Evolutionary conservation across 2,888 invertebrate genomes (phyloP).

Genomic region (Chromoteleia sp.): DNA sequence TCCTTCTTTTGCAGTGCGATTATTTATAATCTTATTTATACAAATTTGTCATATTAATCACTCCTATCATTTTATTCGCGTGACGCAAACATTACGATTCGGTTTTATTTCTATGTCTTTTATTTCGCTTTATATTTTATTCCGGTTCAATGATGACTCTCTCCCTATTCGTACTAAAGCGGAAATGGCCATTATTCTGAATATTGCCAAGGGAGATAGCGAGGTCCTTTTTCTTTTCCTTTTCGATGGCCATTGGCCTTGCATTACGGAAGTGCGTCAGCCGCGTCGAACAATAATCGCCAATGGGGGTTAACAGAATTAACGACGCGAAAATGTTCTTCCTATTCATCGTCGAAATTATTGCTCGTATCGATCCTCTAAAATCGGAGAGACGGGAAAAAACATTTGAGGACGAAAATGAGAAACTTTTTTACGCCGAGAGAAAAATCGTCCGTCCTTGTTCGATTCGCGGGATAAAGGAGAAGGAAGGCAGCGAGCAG

Average conservation of each 20-base stretch:
- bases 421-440: neutral
- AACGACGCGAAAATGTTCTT: conserved; percentile 7
- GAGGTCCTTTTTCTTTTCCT: conserved; percentile 52
- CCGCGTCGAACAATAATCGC: conserved; percentile 38
- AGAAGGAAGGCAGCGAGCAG: conserved; percentile 16
- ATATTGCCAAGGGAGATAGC: conserved; percentile 61
- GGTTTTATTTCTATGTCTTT: conserved; percentile 44
- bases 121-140: conserved; percentile 49
- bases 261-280: conserved; percentile 76
- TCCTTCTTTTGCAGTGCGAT: no score
- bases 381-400: neutral
- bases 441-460: conserved; percentile 16
- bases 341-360: neutral
- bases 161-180: conserved; percentile 53
- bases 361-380: neutral
- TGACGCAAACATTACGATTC: conserved; percentile 25
- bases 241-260: conserved; percentile 72
- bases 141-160: conserved; percentile 57
- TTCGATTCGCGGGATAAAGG: conserved; percentile 39
- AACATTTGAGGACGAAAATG: neutral
- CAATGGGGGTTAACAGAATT: conserved; percentile 19
- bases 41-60: conserved; percentile 39
- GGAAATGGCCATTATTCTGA: conserved; percentile 65
- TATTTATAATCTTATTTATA: conserved; percentile 12
- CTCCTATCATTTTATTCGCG: conserved; percentile 38